Evolutionary conservation across 2,888 invertebrate genomes (phyloP).

Genomic region (Andrena praecox): DNA sequence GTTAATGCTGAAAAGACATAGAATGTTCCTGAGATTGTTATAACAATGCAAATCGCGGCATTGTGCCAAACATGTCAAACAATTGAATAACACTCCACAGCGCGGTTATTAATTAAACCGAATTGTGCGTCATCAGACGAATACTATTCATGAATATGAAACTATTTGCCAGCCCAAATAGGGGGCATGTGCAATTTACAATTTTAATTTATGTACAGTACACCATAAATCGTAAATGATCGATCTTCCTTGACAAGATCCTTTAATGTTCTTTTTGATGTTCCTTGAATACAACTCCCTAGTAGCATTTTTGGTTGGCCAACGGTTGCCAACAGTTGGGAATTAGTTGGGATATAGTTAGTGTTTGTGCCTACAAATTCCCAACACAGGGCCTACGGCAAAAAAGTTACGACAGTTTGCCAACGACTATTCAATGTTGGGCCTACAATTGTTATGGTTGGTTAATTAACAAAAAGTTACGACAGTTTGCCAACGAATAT

Average conservation of each 20-base stretch:
- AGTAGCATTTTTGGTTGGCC: too few relatives aligned
- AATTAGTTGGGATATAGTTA: too few relatives aligned
- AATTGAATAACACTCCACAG: slow-evolving; percentile 54
- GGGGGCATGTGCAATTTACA: slow-evolving; percentile 21
- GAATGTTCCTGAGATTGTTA: neutral
- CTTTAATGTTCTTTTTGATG: neutral
- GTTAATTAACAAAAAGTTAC: too few relatives aligned
- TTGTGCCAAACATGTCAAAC: slow-evolving; percentile 73
- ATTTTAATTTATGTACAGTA: slow-evolving; percentile 39
- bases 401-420: too few relatives aligned
- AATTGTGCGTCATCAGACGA: slow-evolving; percentile 69
- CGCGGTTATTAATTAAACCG: slow-evolving; percentile 58
- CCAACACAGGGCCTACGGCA: too few relatives aligned
- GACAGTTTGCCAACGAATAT: too few relatives aligned
- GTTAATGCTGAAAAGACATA: slow-evolving; percentile 20
- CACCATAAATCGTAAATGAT: neutral
- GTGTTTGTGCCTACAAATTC: too few relatives aligned
- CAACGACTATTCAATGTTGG: too few relatives aligned
- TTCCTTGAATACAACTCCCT: neutral
- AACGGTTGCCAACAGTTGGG: too few relatives aligned
- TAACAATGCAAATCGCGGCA: slow-evolving; percentile 36
- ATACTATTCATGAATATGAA: slow-evolving; percentile 46
- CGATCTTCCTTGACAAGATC: neutral
- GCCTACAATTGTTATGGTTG: too few relatives aligned
- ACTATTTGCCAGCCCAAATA: slow-evolving; percentile 21